These are phyloP conservation scores for Anaspis maculata DNA, from an alignment of 2,888 invertebrate genomes.

Conservation along the genomic window DNA sequence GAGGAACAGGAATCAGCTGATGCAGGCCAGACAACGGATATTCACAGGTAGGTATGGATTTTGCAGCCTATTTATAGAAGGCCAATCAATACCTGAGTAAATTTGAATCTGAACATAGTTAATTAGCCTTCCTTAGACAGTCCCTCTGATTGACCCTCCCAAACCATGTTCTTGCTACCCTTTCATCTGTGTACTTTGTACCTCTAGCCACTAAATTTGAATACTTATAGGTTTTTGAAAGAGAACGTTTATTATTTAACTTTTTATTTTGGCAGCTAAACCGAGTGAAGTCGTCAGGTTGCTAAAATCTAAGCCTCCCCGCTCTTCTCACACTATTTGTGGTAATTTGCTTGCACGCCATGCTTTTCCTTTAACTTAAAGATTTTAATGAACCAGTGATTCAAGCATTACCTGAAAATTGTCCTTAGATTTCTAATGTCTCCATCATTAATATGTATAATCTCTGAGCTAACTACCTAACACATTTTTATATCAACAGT, in stretches of 20 bases:
- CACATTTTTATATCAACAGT: too few species aligned
- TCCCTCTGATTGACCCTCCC: too few species aligned
- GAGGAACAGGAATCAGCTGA: constrained; percentile 70
- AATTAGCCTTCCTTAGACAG: too few species aligned
- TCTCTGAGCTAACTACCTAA: too few species aligned
- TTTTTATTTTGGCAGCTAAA: constrained; percentile 40
- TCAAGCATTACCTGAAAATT: constrained; percentile 5
- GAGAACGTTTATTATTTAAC: constrained; percentile 7
- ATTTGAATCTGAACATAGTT: too few species aligned
- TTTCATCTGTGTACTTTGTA: too few species aligned
- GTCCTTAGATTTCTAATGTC: too few species aligned
- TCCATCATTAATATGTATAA: too few species aligned
- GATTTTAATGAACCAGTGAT: constrained; percentile 13
- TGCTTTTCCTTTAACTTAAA: constrained; percentile 19
- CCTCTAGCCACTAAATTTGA: too few species aligned
- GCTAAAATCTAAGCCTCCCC: constrained; percentile 40
- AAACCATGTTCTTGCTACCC: too few species aligned
- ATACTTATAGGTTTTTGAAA: too few species aligned
- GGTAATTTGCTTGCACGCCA: constrained; percentile 39
- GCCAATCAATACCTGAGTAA: neutral
- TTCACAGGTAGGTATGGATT: constrained; percentile 63
- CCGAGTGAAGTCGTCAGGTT: constrained; percentile 40
- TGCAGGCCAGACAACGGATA: constrained; percentile 66
- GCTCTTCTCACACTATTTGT: constrained; percentile 41
- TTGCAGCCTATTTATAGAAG: neutral